Base-by-base conservation (phyloP, 2,113 vertebrate species). In the Phalacrocorax pelagicus region DNA sequence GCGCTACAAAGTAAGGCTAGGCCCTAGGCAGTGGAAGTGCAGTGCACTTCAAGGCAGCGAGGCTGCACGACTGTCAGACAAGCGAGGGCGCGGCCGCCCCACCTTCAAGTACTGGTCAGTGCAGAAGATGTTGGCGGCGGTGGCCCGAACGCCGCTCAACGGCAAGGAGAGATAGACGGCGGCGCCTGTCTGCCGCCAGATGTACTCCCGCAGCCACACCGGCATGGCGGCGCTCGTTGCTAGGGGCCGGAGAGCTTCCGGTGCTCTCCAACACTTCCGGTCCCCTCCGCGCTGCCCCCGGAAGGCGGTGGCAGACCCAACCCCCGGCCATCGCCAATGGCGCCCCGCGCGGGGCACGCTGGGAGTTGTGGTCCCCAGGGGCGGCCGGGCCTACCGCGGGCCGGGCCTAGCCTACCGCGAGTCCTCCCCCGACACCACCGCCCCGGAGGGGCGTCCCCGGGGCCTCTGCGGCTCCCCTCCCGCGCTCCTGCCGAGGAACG, bases 91-190 rank as follows among this genome's bases (percentile, higher is more conserved):
- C 22, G 32, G 55, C 49, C 34, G 22, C 89, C 92, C 88, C 94
- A 99, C 99, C 99, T 99, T 99, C 47, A 99, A 66, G 82, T 99
- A 99, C 30, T 90, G 98, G 18, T 99, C 99, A 3, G 98, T 96
- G 57, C 98, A 99, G 83, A 99, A 94, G 38, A 99, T 96, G 96
- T 98, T 98, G 36, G 98, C 98, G 15, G 96, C 90, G 4, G 90
- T 94, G 30, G 70, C 92, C 59, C 86, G 97, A 7, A 95, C 96
- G 29, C 98, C 99, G 69, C 98, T 99, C 58, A 99, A 73, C 2
- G 99, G 99, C 74, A 99, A 94, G 10, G 96, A 98, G 8, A 99
- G 96, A 46, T 97, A 98, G 14, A 99, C 97, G 12, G 95, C 86
- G 1, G 92, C 47, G 13, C 92, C 84, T 1, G 95, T 99, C 96